Conservation (phyloP, 2,797 vertebrate genomes). For the Melanitta fusca region DNA sequence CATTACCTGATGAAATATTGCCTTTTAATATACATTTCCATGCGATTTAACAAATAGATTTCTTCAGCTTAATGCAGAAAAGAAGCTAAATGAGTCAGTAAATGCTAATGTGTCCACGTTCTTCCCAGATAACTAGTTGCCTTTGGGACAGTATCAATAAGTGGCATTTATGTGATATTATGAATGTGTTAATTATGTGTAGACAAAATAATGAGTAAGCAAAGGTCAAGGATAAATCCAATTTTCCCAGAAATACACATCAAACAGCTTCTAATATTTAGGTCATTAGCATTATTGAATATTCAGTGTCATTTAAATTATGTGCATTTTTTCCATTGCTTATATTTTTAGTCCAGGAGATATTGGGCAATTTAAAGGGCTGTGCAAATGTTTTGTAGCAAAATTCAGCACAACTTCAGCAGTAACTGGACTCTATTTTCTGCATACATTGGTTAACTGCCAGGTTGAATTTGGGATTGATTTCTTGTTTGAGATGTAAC, state of each 20-base stretch:
- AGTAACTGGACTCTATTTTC: neutral
- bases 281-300: conserved; percentile 60
- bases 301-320: conserved; percentile 46
- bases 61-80: conserved; percentile 22
- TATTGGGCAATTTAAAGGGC: neutral
- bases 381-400: neutral
- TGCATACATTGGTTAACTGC: neutral
- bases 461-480: conserved; percentile 35
- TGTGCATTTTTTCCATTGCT: neutral
- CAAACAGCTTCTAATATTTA: conserved; percentile 38
- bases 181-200: conserved; percentile 65
- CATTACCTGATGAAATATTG: neutral
- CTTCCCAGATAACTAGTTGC: conserved; percentile 45
- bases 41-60: conserved; percentile 52
- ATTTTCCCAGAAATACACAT: conserved; percentile 1
- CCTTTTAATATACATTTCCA: conserved; percentile 30
- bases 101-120: conserved; percentile 69
- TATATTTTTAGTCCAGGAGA: neutral
- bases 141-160: conserved; percentile 65
- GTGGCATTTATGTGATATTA: conserved; percentile 65
- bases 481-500: conserved; percentile 1
- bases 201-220: conserved; percentile 62
- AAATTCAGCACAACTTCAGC: neutral
- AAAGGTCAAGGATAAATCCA: conserved; percentile 71
- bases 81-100: conserved; percentile 68